Conservation (phyloP, 2,113 vertebrate genomes). For the Heterochromis multidens region DNA sequence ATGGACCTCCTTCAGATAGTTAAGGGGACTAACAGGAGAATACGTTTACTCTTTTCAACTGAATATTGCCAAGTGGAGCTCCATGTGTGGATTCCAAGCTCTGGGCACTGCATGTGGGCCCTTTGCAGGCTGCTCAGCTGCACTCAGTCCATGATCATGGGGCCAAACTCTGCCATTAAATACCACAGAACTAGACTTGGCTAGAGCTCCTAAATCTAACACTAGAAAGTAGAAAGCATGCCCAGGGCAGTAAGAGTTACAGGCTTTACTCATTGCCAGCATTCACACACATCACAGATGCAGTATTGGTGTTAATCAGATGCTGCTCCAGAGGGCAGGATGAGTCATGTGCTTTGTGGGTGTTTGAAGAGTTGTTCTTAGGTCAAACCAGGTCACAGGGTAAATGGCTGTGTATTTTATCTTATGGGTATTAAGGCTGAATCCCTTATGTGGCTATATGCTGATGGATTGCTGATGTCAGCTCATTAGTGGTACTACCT, state of each 20-base stretch:
- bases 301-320: constrained; percentile 38
- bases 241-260: background rate
- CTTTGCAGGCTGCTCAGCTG: constrained; percentile 42
- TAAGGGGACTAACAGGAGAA: constrained; percentile 39
- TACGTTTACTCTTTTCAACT: constrained; percentile 52
- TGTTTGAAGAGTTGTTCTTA: constrained; percentile 46
- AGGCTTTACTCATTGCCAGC: constrained; percentile 6
- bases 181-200: constrained; percentile 32
- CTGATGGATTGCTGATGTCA: constrained; percentile 61
- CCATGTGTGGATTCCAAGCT: constrained; percentile 34
- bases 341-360: constrained; percentile 36
- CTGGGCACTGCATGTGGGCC: constrained; percentile 7
- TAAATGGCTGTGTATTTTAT: constrained; percentile 54
- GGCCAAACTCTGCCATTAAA: constrained; percentile 36
- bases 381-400: constrained; percentile 45
- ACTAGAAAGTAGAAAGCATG: constrained; percentile 27
- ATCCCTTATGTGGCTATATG: constrained; percentile 29
- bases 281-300: constrained; percentile 3
- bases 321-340: constrained; percentile 12
- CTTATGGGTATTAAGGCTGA: constrained; percentile 31
- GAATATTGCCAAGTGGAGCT: constrained; percentile 47
- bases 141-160: constrained; percentile 36
- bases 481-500: constrained; percentile 53
- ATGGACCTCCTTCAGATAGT: constrained; percentile 17
- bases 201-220: constrained; percentile 3